Base-by-base conservation (phyloP, 2,113 vertebrate species). In the Nesogale talazaci region DNA sequence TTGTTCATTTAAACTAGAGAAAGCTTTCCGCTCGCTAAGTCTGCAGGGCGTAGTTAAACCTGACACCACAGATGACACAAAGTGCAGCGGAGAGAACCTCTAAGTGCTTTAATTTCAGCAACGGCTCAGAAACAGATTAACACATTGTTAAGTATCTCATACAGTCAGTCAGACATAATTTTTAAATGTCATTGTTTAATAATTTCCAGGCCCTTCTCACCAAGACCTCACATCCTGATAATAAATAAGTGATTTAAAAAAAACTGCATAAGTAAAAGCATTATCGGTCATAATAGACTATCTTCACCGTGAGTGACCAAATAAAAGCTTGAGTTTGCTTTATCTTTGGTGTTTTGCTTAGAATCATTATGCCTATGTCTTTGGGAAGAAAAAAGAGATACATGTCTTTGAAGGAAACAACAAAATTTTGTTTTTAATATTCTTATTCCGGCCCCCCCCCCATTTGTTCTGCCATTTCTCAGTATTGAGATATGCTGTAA, bases 11-110 rank as follows among this genome's bases (percentile, higher is more conserved):
- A 75, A 91, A 93, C 40, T 59, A 85, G 81, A 96, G 92, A 90
- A 74, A 52, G 65, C 83, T 95, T 94, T 92, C n/a, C 70, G 78
- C 75, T 88, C 52, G 57, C 6, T 80, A 89, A 91, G 0, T 96
- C 85, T 96, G 63, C 34, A 92, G 87, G 94, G 93, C 22, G 2
- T 72, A 90, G 95, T 96, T 96, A 95, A 96, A 89, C 16, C 74
- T 96, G 46, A 89, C 76, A 36, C 40, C 42, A 90, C 93, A 42
- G 86, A 92, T 83, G 69, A 70, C n/a, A 90, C 29, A 95, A 89
- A 91, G 96, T 95, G 70, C 83, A 86, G 25, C 52, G 88, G 22
- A 72, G 92, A 83, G 91, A 95, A 87, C 57, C 84, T 94, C 40
- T 52, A 82, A 96, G 57, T 92, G 42, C 56, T 83, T 90, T 95